Base-by-base conservation (phyloP, 1,140 invertebrate species). In the Vollenhovia emeryi region DNA sequence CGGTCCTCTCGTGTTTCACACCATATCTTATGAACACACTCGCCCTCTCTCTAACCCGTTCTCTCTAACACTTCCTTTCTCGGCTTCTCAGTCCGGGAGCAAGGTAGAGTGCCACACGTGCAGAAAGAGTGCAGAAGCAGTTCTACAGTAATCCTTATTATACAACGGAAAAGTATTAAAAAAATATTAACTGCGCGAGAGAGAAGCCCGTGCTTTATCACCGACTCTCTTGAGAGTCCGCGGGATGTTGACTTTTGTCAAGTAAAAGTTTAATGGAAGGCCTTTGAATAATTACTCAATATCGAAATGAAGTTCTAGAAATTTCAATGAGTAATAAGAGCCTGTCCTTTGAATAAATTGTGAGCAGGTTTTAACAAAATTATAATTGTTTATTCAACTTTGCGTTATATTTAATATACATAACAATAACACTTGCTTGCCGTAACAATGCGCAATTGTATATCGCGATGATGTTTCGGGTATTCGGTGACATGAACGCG, bases 21-120 rank as follows among this genome's bases (percentile, higher is more conserved):
- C 93, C 92, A 92, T 94, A 94, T 94, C 93, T 94, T 92, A 94
- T 91, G 92, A 93, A 93, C 91, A 92, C 92, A 91, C 90, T 92
- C 91, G 86, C 88, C 73, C 86, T 87, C 87, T 66, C 68, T 85
- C 86, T 82, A 43, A 57, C 74, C 62, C 59, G 60, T 60, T 68
- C 57, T 79, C 71, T 36, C 30, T 74, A 18, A n/a, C 24, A 18
- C 66, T 83, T 60, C 27, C 64, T 85, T 78, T 30, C 74, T 74
- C 45, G 30, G 18, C 50, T 30, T 27, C 43, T 50, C 33, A 21
- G 33, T 21, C 21, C 78, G 50, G 13, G 50, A 73, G 78, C 78
- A 82, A 82, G 78, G 78, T 82, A 82, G 50, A 80, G 24, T 50
- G 59, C 59, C 43, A 33, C 21, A 79, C 74, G 43, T 43, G 78